A percentile compares a stretch with the other conserved stretches of the same genome.
Conservation (phyloP, 2,797 vertebrate species). For the Columba guinea region DNA sequence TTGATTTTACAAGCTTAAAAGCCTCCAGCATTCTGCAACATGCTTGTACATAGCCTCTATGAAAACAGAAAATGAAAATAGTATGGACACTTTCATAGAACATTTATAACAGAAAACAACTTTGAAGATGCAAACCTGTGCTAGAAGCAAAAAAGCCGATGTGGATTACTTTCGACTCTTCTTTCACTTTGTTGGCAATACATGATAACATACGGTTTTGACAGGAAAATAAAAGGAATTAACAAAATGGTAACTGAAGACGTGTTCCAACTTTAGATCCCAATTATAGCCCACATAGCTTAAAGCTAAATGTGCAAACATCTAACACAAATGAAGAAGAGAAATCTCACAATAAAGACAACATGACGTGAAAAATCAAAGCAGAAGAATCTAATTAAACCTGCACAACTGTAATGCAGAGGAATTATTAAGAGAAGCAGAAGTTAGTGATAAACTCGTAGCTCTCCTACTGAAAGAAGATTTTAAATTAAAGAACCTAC, state of each 20-base stretch:
- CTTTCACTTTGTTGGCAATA: slow-evolving; percentile 1
- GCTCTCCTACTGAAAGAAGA: not conserved
- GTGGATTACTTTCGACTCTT: slow-evolving; percentile 49
- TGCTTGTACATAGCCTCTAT: not conserved
- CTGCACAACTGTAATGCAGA: not conserved
- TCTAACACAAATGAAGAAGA: slow-evolving; percentile 13
- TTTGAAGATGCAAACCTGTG: not conserved
- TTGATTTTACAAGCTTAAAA: not conserved
- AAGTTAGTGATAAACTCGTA: not conserved
- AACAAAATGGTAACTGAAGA: slow-evolving; percentile 48
- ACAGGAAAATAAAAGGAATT: slow-evolving; percentile 57
- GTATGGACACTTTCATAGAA: not conserved
- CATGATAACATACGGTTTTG: slow-evolving; percentile 28
- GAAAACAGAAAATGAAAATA: not conserved
- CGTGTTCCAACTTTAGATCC: slow-evolving; percentile 30
- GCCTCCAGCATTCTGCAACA: not conserved
- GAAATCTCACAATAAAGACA: slow-evolving; percentile 54
- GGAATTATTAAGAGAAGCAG: slow-evolving; percentile 7
- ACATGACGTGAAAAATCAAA: not conserved
- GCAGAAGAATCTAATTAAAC: slow-evolving; percentile 44
- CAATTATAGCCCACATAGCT: slow-evolving; percentile 57
- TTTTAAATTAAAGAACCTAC: not conserved
- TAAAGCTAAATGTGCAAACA: slow-evolving; percentile 54
- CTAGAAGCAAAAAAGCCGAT: slow-evolving; percentile 7
- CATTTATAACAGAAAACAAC: not conserved